These are phyloP conservation scores for Porites australiensis DNA, from an alignment of 64 coral and sea anemone genomes.

Conservation along the genomic window DNA sequence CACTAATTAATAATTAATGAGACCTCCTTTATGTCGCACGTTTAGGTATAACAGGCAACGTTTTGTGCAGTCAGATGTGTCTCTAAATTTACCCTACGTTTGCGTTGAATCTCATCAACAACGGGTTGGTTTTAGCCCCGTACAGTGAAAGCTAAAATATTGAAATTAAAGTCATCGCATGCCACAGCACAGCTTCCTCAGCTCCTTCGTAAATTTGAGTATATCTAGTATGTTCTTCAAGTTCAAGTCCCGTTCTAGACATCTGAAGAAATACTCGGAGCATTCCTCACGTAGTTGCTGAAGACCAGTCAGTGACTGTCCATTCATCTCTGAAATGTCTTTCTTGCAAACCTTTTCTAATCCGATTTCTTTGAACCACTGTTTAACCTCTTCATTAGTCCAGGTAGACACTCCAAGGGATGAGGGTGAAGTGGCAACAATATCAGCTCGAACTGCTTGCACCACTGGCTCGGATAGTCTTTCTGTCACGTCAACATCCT, in stretches of 20 bases:
- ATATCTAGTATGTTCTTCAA: neutral
- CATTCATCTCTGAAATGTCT: neutral
- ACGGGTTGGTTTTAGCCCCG: too few relatives aligned
- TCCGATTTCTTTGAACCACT: slow-evolving; percentile 40
- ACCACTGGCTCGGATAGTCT: neutral
- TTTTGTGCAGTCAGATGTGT: too few relatives aligned
- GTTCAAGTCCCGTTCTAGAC: neutral
- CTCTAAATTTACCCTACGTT: too few relatives aligned
- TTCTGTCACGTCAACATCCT: neutral
- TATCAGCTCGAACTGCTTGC: neutral
- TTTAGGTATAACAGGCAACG: too few relatives aligned
- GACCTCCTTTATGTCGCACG: too few relatives aligned
- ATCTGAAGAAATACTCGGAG: neutral
- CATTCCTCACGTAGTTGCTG: neutral
- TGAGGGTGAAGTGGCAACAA: slow-evolving; percentile 6
- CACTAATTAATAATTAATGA: too few relatives aligned
- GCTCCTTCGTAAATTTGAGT: neutral
- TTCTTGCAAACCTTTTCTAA: neutral
- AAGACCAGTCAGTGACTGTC: neutral
- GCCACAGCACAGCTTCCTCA: neutral
- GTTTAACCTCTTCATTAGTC: slow-evolving; percentile 36
- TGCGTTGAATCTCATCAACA: too few relatives aligned
- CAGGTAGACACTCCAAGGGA: neutral
- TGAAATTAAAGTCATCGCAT: too few relatives aligned
- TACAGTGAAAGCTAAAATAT: too few relatives aligned